Conservation (phyloP, 2,888 invertebrate species). For the Terebella lapidaria region DNA sequence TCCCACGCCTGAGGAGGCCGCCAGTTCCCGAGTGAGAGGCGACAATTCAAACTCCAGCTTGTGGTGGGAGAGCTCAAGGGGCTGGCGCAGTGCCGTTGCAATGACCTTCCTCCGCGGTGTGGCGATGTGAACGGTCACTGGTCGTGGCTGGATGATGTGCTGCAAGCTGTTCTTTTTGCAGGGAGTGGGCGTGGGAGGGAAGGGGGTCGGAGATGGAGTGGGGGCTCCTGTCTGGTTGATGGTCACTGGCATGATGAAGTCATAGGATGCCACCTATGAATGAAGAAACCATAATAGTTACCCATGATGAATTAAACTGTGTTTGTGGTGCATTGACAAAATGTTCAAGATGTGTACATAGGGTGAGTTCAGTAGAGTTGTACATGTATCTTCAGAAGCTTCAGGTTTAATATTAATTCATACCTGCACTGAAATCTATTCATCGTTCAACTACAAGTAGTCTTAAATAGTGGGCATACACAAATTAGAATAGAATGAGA, state of each 20-base stretch:
- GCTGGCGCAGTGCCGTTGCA: slow-evolving; percentile 50
- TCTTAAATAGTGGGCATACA: background rate
- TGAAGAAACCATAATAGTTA: background rate
- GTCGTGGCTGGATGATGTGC: slow-evolving; percentile 45
- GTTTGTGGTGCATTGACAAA: no score
- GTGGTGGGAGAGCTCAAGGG: slow-evolving; percentile 43
- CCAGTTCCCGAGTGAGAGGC: slow-evolving; percentile 32
- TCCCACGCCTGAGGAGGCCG: slow-evolving; percentile 23
- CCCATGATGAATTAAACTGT: no score
- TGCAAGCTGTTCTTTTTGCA: slow-evolving; percentile 40
- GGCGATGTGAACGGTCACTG: slow-evolving; percentile 33
- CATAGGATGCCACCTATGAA: slow-evolving; percentile 51
- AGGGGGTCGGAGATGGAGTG: slow-evolving; percentile 38
- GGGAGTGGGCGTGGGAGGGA: slow-evolving; percentile 38
- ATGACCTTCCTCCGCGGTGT: slow-evolving; percentile 48
- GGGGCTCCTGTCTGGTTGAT: slow-evolving; percentile 48
- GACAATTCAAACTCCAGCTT: slow-evolving; percentile 43
- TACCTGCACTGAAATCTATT: no score
- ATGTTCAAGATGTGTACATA: no score
- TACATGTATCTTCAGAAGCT: no score
- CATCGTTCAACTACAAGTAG: no score
- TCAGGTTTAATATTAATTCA: no score
- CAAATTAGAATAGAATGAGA: no score
- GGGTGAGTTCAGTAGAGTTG: background rate
- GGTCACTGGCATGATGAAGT: slow-evolving; percentile 48